Percentiles rank a stretch among this genome's conserved stretches.
phyloP scores from a whole-genome alignment of 2,113 vertebrate genomes.

The Irena cyanogastra region DNA sequence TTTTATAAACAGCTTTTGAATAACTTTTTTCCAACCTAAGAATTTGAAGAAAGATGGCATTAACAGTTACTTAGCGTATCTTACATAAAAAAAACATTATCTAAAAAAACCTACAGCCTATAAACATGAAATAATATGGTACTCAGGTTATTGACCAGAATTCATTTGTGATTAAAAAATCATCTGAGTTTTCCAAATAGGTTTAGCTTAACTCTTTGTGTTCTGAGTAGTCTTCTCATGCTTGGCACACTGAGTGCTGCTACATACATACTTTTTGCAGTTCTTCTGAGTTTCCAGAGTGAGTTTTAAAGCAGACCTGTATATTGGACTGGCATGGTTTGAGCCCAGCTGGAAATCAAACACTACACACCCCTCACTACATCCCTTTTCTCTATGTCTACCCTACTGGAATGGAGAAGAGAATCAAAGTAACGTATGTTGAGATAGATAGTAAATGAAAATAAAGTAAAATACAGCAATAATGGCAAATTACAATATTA shows the following conservation, averaged over 20 bases:
- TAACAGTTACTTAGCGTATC: background rate
- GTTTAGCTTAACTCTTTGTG: background rate
- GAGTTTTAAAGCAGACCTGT: background rate
- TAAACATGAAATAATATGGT: background rate
- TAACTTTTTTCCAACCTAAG: background rate
- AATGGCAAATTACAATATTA: background rate
- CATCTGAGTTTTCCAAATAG: background rate
- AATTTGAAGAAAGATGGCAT: background rate
- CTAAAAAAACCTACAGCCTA: background rate
- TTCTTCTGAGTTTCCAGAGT: background rate
- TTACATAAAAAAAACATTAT: background rate
- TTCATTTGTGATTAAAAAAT: background rate
- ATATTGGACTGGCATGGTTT: background rate
- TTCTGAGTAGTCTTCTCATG: background rate
- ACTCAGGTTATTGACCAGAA: background rate
- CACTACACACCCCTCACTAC: rapidly evolving
- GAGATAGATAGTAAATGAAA: background rate
- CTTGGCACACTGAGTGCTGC: background rate
- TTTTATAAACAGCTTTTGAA: background rate
- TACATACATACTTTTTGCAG: background rate
- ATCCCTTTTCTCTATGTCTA: background rate
- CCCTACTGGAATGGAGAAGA: background rate
- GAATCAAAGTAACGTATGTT: background rate
- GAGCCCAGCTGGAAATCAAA: background rate
- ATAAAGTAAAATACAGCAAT: background rate